These are phyloP conservation scores for Sebastes miniatus DNA, from an alignment of 2,797 vertebrate species.

Conservation along the genomic window DNA sequence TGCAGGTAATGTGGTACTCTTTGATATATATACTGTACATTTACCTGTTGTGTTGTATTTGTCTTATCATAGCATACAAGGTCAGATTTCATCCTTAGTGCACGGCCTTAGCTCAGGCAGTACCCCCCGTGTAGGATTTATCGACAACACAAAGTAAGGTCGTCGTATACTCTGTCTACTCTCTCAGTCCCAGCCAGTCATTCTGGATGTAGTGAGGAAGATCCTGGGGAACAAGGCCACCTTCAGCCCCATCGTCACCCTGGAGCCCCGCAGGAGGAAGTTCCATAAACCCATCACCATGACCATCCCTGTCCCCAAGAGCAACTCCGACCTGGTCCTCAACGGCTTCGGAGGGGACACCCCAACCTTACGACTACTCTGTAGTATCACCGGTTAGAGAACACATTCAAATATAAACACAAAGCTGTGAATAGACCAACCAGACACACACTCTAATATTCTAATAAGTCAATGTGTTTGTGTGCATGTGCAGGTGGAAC, in stretches of 20 bases:
- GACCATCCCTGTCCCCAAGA: constrained; percentile 96
- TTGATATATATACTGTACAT: background rate
- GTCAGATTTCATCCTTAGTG: background rate
- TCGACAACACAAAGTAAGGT: background rate
- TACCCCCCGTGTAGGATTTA: background rate
- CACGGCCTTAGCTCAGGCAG: background rate
- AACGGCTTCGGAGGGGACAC: constrained; percentile 92
- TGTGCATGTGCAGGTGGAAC: constrained; percentile 87
- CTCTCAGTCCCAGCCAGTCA: constrained; percentile 92
- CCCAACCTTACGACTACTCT: constrained; percentile 92
- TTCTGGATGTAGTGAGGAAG: constrained; percentile 90
- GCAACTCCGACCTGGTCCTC: constrained; percentile 85
- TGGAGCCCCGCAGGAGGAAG: constrained; percentile 96
- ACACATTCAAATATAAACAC: background rate
- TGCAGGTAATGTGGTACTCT: constrained; percentile 85
- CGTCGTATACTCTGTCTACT: background rate
- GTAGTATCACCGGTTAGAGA: constrained; percentile 94
- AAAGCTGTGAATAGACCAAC: background rate
- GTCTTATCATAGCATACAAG: background rate
- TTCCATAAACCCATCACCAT: constrained; percentile 99
- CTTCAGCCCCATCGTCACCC: constrained; percentile 96
- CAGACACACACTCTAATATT: background rate
- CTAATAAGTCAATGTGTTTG: background rate
- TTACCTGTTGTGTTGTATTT: background rate
- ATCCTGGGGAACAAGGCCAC: constrained; percentile 95